Base-by-base conservation (phyloP, 2,797 vertebrate genomes). In the Schizothorax lantsangensis region DNA sequence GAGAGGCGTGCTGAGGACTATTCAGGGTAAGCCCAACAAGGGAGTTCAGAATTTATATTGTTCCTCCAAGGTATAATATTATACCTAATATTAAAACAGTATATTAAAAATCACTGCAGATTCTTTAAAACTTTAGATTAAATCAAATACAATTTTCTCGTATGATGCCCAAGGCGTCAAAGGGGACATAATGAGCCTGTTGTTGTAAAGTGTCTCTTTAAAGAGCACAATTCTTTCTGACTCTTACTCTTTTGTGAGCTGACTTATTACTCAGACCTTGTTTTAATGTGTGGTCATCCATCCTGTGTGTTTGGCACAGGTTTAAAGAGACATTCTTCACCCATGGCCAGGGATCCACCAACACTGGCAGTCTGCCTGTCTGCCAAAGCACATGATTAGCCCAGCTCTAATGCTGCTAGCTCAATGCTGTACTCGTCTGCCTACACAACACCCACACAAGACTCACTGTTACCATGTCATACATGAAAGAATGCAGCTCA, bases 381-480 rank as follows among this genome's bases (percentile, higher is more conserved):
- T 87, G 57, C 79, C 33, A 52, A 77, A 88, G 80, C 73, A 68
- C 77, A 85, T 84, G 88, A 89, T 85, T 78, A 88, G 69, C 83
- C 75, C 33, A 19, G 57, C 87, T 88, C 79, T 87, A 40, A 64
- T 84, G 83, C 49, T 87, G 79, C 87, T 86, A 77, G 62, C 74
- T 84, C 49, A 64, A 81, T 83, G 36, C 77, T 89, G 78, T 73
- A 62, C 87, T 87, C 84, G 17, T 83, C 87, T 86, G 85, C 89
- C 86, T 86, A 88, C 88, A 89, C 86, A 79, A 82, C 84, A 43
- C 91, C 88, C 80, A 89, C 88, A 73, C 72, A 81, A 82, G 62
- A 43, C 83, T 87, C 71, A 87, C 85, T 88, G 89, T 89, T 90
- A 88, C 88, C 89, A 90, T 90, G 89, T 89, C 52, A 84, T 87